Base-by-base conservation (phyloP, 2,797 vertebrate genomes). In the Acanthurus leucopareius region DNA sequence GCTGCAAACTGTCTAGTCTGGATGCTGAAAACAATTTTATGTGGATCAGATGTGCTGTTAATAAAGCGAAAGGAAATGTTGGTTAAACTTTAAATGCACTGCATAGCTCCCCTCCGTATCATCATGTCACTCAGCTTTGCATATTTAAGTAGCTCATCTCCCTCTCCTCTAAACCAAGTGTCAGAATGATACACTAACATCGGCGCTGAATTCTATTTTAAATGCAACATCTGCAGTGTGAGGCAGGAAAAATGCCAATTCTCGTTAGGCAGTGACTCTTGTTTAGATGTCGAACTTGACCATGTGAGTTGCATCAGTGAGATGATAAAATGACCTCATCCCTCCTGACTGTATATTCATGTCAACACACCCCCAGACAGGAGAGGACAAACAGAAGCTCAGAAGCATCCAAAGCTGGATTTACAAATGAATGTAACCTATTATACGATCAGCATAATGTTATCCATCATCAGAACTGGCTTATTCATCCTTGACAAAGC, bases 241-340 rank as follows among this genome's bases (percentile, higher is more conserved):
- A 69, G 32, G 35, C 32, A 52, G 32, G 5, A 56, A 45, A 70
- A 75, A 72, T 84, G 25, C 38, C 57, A 56, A 48, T 73, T 73
- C 71, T 76, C 57, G 58, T 53, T 65, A 7, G 38, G 62, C 10
- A 22, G 80, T 44, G 80, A 79, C 83, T 82, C 71, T 54, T 74
- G 49, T 84, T 53, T 77, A 42, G 73, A 66, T 53, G 63, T 49
- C 60, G 32, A 52, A 74, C 72, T 69, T 77, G 71, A 76, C 62
- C 67, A 77, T 51, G 32, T 69, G 52, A 63, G 25, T 22, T 63
- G 2, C 35, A 66, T 51, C 42, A 48, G 20, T 14, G 71, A 68
- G 61, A 58, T 44, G 45, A 44, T 70, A 53, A 75, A 72, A 60
- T 44, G 48, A 65, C 47, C 47, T 20, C 7, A 28, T 70, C 52